phyloP scores from a whole-genome alignment of 2,888 invertebrate genomes.

The Chelonus formosanus region DNA sequence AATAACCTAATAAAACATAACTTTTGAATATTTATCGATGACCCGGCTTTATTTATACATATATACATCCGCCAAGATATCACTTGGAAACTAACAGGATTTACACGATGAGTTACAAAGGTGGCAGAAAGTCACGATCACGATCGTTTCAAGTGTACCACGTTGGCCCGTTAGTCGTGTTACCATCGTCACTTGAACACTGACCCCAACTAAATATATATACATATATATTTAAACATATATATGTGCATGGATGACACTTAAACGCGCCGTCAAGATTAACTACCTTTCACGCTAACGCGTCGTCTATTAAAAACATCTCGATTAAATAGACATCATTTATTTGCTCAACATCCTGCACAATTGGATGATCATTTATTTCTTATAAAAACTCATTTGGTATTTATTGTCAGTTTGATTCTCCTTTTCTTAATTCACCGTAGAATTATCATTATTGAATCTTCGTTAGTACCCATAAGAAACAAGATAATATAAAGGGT shows the following conservation, averaged over 20 bases:
- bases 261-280: constrained; percentile 27
- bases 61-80: constrained; percentile 13
- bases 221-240: constrained; percentile 27
- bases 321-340: constrained; percentile 10
- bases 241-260: constrained; percentile 17
- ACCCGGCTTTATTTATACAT: constrained; percentile 24
- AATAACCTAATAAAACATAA: constrained; percentile 15
- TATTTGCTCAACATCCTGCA: too few species aligned
- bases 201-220: constrained; percentile 43
- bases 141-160: constrained; percentile 45
- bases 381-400: too few species aligned
- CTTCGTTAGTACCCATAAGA: background rate
- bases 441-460: too few species aligned
- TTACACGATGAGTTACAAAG: constrained; percentile 28
- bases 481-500: constrained; percentile 6
- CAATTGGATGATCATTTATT: too few species aligned
- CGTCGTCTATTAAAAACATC: background rate
- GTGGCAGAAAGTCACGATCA: constrained; percentile 52
- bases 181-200: constrained; percentile 51
- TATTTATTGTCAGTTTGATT: too few species aligned
- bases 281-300: constrained; percentile 24
- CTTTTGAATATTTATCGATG: constrained; percentile 24
- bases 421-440: too few species aligned
- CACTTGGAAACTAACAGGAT: constrained; percentile 28
- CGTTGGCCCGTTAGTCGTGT: constrained; percentile 40